Evolutionary conservation across 1,140 invertebrate species (phyloP), one percentile per base, ranked within the genome.

Genomic region (Nixonia krombeini): DNA sequence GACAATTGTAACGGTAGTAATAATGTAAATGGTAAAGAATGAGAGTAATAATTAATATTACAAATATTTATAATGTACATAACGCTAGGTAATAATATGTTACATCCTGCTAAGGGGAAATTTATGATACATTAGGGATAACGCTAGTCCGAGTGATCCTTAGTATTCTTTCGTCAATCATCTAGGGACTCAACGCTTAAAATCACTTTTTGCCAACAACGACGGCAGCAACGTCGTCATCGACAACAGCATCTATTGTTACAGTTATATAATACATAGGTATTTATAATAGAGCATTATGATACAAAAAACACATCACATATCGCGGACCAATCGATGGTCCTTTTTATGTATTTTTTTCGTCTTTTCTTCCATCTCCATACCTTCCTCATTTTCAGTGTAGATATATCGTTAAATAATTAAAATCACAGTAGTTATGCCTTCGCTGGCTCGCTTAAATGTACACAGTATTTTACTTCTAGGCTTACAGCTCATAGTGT

Each of bases 361-460:
- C 69, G 73, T 65, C 72, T 70, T 64, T 71, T 65, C 63, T 59
- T 65, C 61, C 46, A 55, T 51, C 42, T 57, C 62, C 46, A n/a
- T n/a, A n/a, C n/a, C n/a, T n/a, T n/a, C n/a, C 56, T 50, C 12
- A 15, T 68, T 13, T 49, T 69, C 42, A 58, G 50, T 50, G 53
- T 37, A 78, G 81, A 84, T 77, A 61, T 80, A 82, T 82, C 79
- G 75, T 84, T 84, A 85, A 85, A 85, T 85, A 85, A 84, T 85
- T 85, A 85, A 85, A 85, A 85, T 85, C 82, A 85, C 83, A 85
- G 83, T 85, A 85, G 81, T 85, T 82, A 85, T 85, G 83, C 82
- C 82, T 76, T 84, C 74, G 75, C 79, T 78, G 83, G 83, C 82
- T 79, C 74, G 70, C 81, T 82, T 83, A 84, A 82, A 82, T 83